Base-by-base conservation (phyloP, 1,140 invertebrate species). In the Phymastichus coffea region DNA sequence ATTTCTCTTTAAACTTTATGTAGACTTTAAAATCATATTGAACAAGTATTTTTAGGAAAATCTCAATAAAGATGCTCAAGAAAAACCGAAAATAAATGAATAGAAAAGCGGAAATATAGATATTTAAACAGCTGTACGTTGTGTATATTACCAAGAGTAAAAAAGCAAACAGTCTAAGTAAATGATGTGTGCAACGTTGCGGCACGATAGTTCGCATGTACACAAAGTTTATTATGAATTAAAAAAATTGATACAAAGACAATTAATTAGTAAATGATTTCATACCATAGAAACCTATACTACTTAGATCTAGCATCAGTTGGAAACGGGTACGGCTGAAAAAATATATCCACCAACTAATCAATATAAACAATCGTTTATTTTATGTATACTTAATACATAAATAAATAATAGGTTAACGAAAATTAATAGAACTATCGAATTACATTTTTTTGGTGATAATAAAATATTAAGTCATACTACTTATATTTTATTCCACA, bases 211-310 rank as follows among this genome's bases (percentile, higher is more conserved):
- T 63, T 63, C 57, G 41, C 56, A 65, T 64, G 64, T 35, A 40
- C 51, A 54, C 63, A 76, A 76, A 77, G 76, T 76, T 78, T 77
- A 77, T 76, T 76, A 76, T 77, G 71, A 78, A 78, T 77, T 77
- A 72, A 78, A 78, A 75, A 77, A 77, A 77, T 74, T 74, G 75
- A 75, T 74, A 77, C 74, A 76, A 73, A 75, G 62, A 58, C 64
- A 59, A n/a, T n/a, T n/a, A n/a, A n/a, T n/a, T n/a, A n/a, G n/a
- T n/a, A n/a, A n/a, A n/a, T n/a, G n/a, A n/a, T n/a, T n/a, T n/a
- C n/a, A n/a, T n/a, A n/a, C n/a, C n/a, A n/a, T n/a, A n/a, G n/a
- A n/a, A n/a, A n/a, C n/a, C n/a, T n/a, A n/a, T n/a, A n/a, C 51
- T 46, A 52, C 48, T 37, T 28, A 59, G 44, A 53, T 60, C 30